Evolutionary conservation across 2,113 vertebrate genomes (phyloP).

Genomic region (Tachuris rubrigastra): DNA sequence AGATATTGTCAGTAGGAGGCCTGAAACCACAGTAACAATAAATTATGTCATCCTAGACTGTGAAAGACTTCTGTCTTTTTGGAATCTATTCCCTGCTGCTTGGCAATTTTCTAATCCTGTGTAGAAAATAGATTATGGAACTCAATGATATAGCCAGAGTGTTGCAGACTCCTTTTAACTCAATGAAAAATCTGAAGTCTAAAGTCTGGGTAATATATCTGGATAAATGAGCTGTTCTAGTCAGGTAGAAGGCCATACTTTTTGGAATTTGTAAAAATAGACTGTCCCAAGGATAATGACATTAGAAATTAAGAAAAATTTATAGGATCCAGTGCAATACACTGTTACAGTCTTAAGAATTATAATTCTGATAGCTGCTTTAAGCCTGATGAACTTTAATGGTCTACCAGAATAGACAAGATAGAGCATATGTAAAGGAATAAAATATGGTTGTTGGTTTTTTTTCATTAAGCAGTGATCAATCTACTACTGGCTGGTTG

Average conservation of each 20-base stretch:
- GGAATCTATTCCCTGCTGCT: neutral
- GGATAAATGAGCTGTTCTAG: neutral
- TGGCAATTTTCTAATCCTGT: neutral
- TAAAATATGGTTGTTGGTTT: neutral
- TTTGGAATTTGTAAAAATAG: neutral
- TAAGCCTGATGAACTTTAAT: neutral
- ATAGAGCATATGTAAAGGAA: neutral
- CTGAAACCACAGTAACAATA: neutral
- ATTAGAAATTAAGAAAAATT: neutral
- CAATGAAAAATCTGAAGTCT: neutral
- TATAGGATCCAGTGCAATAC: neutral
- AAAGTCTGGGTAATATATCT: neutral
- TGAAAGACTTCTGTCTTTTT: neutral
- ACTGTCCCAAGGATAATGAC: neutral
- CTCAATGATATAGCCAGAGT: neutral
- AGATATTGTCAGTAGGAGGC: neutral
- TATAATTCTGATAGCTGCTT: neutral
- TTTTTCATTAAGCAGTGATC: neutral
- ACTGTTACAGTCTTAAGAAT: neutral
- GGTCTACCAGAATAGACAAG: neutral
- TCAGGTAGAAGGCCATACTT: neutral
- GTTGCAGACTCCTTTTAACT: neutral
- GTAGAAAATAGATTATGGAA: neutral
- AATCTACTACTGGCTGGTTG: neutral
- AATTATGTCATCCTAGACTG: neutral